These are phyloP conservation scores for Oophaga pumilio DNA, from an alignment of 2,113 vertebrate genomes.

Conservation along the genomic window DNA sequence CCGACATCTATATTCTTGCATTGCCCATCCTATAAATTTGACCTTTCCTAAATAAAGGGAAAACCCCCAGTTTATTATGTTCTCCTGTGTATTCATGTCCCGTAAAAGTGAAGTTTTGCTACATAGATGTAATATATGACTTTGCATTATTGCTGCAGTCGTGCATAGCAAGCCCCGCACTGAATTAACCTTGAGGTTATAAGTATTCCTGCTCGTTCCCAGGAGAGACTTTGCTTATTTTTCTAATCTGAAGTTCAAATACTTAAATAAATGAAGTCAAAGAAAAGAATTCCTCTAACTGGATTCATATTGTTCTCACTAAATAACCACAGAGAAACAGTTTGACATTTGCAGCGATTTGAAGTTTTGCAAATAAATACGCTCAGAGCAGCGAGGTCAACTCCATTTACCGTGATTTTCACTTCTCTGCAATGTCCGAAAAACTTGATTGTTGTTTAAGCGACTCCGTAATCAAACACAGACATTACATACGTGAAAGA, in stretches of 20 bases:
- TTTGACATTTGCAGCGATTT: neutral
- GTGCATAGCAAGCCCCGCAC: neutral
- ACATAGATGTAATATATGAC: neutral
- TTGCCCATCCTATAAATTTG: neutral
- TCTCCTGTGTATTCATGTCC: neutral
- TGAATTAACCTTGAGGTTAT: constrained; percentile 5
- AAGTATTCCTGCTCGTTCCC: constrained; percentile 17
- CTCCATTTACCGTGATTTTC: neutral
- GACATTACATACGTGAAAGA: neutral
- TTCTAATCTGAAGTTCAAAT: constrained; percentile 16
- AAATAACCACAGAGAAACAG: constrained; percentile 9
- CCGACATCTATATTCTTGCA: neutral
- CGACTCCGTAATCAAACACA: neutral
- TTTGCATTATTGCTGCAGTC: neutral
- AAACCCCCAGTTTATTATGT: neutral
- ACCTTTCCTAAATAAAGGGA: neutral
- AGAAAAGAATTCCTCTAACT: constrained; percentile 42
- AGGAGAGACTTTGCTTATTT: constrained; percentile 29
- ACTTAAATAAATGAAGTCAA: constrained; percentile 35
- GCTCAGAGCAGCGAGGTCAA: constrained; percentile 15
- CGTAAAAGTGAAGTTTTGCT: neutral
- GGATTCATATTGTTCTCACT: constrained; percentile 17
- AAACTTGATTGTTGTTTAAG: neutral
- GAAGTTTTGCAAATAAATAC: constrained; percentile 3
- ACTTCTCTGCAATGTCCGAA: neutral